Conservation (phyloP, 2,797 vertebrate species). For the Picus viridis region DNA sequence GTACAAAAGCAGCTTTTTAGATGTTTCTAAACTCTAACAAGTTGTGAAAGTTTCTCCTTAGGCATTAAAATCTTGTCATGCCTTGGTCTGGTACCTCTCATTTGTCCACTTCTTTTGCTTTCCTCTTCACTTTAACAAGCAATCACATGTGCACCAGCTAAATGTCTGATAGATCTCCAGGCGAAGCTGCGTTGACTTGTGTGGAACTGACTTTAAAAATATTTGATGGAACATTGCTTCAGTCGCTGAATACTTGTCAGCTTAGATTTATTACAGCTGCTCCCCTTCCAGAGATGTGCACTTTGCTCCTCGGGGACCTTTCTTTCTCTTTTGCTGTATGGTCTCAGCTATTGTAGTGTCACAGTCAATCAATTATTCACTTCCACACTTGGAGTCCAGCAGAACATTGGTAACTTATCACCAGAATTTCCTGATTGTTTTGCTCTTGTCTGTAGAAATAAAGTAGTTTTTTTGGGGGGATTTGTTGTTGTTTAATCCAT, state of each 20-base stretch:
- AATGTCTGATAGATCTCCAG: slow-evolving; percentile 79
- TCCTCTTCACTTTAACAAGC: slow-evolving; percentile 63
- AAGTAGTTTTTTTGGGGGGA: no score
- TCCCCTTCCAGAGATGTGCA: slow-evolving; percentile 66
- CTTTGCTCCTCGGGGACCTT: slow-evolving; percentile 72
- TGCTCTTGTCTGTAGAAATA: neutral
- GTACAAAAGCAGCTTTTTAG: neutral
- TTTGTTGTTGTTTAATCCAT: no score
- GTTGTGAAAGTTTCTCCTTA: slow-evolving; percentile 36
- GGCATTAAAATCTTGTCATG: slow-evolving; percentile 39
- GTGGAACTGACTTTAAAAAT: slow-evolving; percentile 85
- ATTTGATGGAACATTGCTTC: slow-evolving; percentile 80
- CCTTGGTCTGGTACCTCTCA: slow-evolving; percentile 6
- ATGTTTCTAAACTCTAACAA: slow-evolving; percentile 28
- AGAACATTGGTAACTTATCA: slow-evolving; percentile 12
- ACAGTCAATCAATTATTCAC: slow-evolving; percentile 74
- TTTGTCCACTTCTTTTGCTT: slow-evolving; percentile 44
- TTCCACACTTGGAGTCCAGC: slow-evolving; percentile 43
- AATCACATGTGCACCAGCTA: slow-evolving; percentile 77
- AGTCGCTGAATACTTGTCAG: slow-evolving; percentile 80
- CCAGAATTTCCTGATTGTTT: neutral
- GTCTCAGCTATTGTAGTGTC: slow-evolving; percentile 73
- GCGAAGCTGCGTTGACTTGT: slow-evolving; percentile 76
- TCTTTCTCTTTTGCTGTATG: slow-evolving; percentile 60
- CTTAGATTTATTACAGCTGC: slow-evolving; percentile 77